A percentile compares a stretch with the other conserved stretches of the same genome.
phyloP scores from a whole-genome alignment of 1,140 invertebrate species.

The Zaprionus ghesquierei region DNA sequence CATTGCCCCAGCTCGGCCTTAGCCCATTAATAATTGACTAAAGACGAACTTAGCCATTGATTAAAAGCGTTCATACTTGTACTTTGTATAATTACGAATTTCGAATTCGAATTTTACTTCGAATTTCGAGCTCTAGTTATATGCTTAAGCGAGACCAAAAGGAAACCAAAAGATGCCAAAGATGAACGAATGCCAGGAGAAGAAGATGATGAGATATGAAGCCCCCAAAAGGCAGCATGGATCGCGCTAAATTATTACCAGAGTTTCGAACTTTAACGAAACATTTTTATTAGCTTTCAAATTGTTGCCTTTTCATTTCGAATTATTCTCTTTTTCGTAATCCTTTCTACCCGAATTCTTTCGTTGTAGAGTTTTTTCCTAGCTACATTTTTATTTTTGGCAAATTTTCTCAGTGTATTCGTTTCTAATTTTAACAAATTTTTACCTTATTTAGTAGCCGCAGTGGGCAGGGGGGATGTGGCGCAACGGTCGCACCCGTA shows the following conservation, averaged over 20 bases:
- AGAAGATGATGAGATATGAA: not conserved
- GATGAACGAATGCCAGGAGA: constrained; percentile 57
- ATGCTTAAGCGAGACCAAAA: not conserved
- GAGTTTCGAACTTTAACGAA: not conserved
- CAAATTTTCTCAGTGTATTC: constrained; percentile 24
- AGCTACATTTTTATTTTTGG: not conserved
- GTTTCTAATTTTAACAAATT: not conserved
- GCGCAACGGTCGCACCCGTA: constrained; percentile 12
- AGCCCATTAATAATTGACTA: constrained; percentile 72
- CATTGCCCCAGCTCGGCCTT: not conserved
- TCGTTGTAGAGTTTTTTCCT: constrained; percentile 58
- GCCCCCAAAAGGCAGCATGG: not conserved
- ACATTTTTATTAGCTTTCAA: constrained; percentile 53
- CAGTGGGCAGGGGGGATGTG: constrained; percentile 8
- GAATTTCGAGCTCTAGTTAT: constrained; percentile 4
- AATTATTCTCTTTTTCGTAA: not conserved
- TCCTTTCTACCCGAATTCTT: constrained; percentile 2
- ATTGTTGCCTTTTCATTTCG: not conserved
- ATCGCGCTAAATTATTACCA: not conserved
- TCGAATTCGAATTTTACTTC: not conserved
- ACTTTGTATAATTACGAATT: constrained; percentile 40
- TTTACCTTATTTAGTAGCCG: constrained; percentile 17
- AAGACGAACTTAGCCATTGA: constrained; percentile 74
- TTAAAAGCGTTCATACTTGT: constrained; percentile 44
- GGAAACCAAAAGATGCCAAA: constrained; percentile 54